Evolutionary conservation across 2,888 invertebrate genomes (phyloP), one percentile per base, ranked within the genome.

Genomic region (Maniola hyperantus): DNA sequence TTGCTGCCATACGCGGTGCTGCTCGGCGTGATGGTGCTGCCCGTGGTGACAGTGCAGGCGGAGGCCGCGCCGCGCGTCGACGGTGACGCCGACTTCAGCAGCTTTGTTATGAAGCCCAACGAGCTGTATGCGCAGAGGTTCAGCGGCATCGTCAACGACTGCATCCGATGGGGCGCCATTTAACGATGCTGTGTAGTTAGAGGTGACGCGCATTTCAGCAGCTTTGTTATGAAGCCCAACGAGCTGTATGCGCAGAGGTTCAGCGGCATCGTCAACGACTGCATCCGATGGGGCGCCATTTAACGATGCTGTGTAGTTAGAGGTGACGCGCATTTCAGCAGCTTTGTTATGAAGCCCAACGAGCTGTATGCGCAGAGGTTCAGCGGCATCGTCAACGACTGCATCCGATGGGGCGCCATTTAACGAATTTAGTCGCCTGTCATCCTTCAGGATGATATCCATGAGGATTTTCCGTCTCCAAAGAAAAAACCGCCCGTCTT

Each of bases 31-130:
- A 72, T 75, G 10, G 8, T 86, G 0, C 77, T 90, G 13, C 90
- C 89, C 0, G 68, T 87, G 6, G 83, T 89, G 64, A 76, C 82
- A 6, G 85, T 85, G 64, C 85, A 87, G n/a, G 79, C 79, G 0
- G 81, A 80, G 0, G 68, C 72, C 2, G 85, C 85, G 0, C 88
- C 88, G 0, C 72, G 64, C 10, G 55, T 83, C 26, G 74, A 74
- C 4, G 48, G 48, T 4, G 48, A 44, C 44, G 71, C 74, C 0
- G 78, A 80, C 15, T 0, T 82, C 2, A 66, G 65, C 0, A 55
- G 68, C 34, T 81, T 88, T 66, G 69, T 77, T 0, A 8, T 84
- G 4, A 68, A 76, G 0, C 79, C 84, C 2, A 83, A 75, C 67
- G 72, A 83, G n/a, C 69, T 83, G 2, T 88, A 77, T 67, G 79